These are phyloP conservation scores for Cheilosia vulpina DNA, from an alignment of 2,888 invertebrate genomes.

Conservation along the genomic window DNA sequence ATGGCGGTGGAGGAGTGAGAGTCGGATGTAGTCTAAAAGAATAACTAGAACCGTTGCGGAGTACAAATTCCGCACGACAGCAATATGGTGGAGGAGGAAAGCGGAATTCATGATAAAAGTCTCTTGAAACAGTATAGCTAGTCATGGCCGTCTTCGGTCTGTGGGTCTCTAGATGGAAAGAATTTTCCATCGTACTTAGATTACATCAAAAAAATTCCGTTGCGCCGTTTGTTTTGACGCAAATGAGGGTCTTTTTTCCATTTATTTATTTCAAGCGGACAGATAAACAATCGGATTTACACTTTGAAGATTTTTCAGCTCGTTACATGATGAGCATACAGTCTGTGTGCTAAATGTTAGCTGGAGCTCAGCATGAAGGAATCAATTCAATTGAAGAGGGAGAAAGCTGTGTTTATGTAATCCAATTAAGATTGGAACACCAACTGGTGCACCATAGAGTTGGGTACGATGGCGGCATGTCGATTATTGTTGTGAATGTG, in stretches of 20 bases:
- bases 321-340: slow-evolving; percentile 42
- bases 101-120: slow-evolving; percentile 13
- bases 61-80: background rate
- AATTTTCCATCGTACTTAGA: slow-evolving; percentile 5
- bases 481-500: slow-evolving; percentile 22
- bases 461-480: background rate
- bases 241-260: slow-evolving; percentile 29
- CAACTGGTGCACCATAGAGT: slow-evolving; percentile 5
- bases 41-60: background rate
- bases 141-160: background rate
- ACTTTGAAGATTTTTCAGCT: slow-evolving; percentile 57
- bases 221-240: slow-evolving; percentile 35
- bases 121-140: slow-evolving; percentile 18
- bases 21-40: background rate
- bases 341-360: slow-evolving; percentile 44
- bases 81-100: background rate
- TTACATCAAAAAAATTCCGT: slow-evolving; percentile 28
- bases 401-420: slow-evolving; percentile 52
- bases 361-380: slow-evolving; percentile 37
- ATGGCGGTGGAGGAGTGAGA: background rate
- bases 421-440: slow-evolving; percentile 52
- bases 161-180: slow-evolving; percentile 11
- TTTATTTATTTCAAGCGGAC: slow-evolving; percentile 27
- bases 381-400: slow-evolving; percentile 46
- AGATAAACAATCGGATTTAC: slow-evolving; percentile 63